Percentiles rank a stretch among this genome's conserved stretches.
Evolutionary conservation across 2,113 vertebrate species (phyloP).

Genomic region (Equus przewalskii): DNA sequence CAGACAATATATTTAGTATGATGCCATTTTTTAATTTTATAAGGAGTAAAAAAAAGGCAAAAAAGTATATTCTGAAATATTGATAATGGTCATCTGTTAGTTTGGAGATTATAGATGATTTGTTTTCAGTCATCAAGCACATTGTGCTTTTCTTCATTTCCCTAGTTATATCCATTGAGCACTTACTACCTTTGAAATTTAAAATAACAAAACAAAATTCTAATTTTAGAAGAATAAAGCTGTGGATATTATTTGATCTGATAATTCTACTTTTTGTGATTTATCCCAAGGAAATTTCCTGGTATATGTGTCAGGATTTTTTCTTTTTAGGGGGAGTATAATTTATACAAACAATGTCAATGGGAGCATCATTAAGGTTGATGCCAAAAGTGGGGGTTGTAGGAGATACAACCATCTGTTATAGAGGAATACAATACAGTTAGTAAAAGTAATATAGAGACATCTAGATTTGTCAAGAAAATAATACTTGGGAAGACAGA

Average conservation of each 20-base stretch:
- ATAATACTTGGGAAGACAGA: background rate
- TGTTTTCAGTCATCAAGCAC: background rate
- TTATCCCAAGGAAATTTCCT: background rate
- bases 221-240: background rate
- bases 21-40: background rate
- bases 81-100: background rate
- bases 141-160: background rate
- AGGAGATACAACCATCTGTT: background rate
- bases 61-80: background rate
- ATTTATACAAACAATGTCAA: background rate
- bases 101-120: background rate
- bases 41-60: background rate
- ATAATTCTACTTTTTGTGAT: background rate
- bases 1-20: background rate
- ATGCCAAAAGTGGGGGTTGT: background rate
- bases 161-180: background rate
- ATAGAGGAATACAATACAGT: background rate
- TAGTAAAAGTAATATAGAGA: background rate
- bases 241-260: background rate
- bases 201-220: background rate
- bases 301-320: background rate
- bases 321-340: background rate
- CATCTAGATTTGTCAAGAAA: background rate
- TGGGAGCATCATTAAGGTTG: background rate
- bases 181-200: background rate